Conservation (phyloP, 2,113 vertebrate species). For the Centrocercus urophasianus region DNA sequence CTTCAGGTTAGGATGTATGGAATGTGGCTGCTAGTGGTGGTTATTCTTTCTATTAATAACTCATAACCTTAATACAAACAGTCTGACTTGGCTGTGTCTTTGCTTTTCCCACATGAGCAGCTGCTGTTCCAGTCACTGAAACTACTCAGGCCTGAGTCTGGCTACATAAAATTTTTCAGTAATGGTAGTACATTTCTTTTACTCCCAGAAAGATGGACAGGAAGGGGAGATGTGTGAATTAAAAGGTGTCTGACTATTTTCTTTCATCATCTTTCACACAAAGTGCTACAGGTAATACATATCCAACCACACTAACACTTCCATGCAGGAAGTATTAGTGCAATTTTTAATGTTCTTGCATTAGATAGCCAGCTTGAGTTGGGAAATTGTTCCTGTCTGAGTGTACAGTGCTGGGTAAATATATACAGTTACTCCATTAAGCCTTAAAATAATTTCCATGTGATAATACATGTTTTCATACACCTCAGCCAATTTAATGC, state of each 20-base stretch:
- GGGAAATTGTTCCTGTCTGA: background rate
- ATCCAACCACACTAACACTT: background rate
- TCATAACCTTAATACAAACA: slow-evolving; percentile 25
- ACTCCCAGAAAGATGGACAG: background rate
- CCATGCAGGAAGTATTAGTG: background rate
- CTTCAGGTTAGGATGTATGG: background rate
- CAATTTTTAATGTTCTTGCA: background rate
- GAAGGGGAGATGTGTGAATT: background rate
- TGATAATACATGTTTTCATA: background rate
- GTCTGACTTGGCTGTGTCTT: background rate
- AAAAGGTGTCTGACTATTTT: background rate
- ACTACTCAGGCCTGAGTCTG: background rate
- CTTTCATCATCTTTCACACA: background rate
- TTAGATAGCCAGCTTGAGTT: background rate
- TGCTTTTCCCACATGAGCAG: background rate
- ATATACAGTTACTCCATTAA: background rate
- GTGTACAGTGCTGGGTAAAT: background rate
- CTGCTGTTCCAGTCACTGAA: background rate
- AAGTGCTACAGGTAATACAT: background rate
- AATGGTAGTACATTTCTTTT: background rate
- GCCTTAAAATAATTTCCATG: background rate
- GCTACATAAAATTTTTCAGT: background rate
- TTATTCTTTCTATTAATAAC: slow-evolving; percentile 32
- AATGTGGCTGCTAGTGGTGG: background rate
- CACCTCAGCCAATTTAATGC: background rate